phyloP scores from a whole-genome alignment of 1,140 invertebrate species.

The Drosophila pectinifera region DNA sequence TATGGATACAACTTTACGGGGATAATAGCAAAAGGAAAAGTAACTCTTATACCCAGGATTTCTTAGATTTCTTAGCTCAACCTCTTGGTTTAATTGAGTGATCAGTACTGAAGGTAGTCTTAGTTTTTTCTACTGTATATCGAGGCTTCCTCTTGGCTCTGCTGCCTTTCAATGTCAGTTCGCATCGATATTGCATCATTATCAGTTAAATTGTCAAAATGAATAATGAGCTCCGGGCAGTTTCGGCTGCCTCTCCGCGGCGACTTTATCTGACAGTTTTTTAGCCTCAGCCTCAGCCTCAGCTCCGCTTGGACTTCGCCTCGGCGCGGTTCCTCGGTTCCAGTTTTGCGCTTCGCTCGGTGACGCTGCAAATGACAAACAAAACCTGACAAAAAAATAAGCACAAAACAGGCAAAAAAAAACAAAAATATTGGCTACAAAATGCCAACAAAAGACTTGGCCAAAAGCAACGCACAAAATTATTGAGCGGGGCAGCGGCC shows the following conservation, averaged over 20 bases:
- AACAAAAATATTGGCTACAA: slow-evolving; percentile 60
- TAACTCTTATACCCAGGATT: no score
- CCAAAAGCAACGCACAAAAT: slow-evolving; percentile 13
- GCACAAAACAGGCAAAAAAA: slow-evolving; percentile 45
- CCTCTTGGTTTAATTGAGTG: neutral
- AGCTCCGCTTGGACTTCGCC: no score
- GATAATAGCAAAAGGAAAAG: no score
- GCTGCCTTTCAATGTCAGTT: slow-evolving; percentile 74
- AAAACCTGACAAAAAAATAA: slow-evolving; percentile 65
- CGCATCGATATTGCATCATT: slow-evolving; percentile 79
- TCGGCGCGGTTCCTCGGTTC: no score
- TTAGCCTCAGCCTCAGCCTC: slow-evolving; percentile 15
- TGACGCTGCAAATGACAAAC: slow-evolving; percentile 75
- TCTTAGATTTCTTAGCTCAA: no score
- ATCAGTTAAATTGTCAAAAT: slow-evolving; percentile 84
- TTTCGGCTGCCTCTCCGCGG: no score
- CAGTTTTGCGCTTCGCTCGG: slow-evolving; percentile 58
- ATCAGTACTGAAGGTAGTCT: slow-evolving; percentile 2
- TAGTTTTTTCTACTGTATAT: slow-evolving; percentile 32
- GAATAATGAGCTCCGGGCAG: slow-evolving; percentile 73
- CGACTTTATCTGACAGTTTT: slow-evolving; percentile 49
- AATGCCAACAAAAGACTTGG: slow-evolving; percentile 63
- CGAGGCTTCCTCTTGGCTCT: slow-evolving; percentile 39
- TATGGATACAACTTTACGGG: no score
- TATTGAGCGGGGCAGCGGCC: slow-evolving; percentile 3